Conservation (phyloP, 1,140 invertebrate species). For the Telenomus remus region DNA sequence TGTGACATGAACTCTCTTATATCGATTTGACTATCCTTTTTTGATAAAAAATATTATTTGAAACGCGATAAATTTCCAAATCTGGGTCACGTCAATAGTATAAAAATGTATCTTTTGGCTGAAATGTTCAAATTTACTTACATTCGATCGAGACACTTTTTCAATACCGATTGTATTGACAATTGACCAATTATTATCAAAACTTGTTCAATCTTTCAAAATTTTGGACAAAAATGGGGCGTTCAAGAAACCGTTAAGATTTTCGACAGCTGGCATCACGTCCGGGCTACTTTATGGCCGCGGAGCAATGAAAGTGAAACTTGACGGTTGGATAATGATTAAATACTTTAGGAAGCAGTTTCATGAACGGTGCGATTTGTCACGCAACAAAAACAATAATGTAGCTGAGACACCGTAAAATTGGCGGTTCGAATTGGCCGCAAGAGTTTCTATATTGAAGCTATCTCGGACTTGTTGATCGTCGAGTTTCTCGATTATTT, state of each 20-base stretch:
- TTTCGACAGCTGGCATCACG: constrained; percentile 36
- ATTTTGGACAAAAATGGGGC: neutral
- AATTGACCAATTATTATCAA: too few species aligned
- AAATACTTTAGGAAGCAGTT: constrained; percentile 39
- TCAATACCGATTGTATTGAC: too few species aligned
- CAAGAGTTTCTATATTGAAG: constrained; percentile 40
- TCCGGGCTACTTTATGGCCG: constrained; percentile 38
- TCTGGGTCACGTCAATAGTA: constrained; percentile 10
- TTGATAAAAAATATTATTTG: too few species aligned
- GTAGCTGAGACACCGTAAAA: constrained; percentile 8
- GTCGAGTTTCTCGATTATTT: neutral
- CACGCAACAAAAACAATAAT: constrained; percentile 47
- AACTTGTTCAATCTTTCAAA: too few species aligned
- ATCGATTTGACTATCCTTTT: too few species aligned
- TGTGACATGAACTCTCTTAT: too few species aligned
- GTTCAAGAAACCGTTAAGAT: constrained; percentile 17
- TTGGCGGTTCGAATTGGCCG: constrained; percentile 15
- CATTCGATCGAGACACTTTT: too few species aligned
- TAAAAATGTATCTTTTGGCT: neutral
- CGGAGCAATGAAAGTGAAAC: constrained; percentile 57
- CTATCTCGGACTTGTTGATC: constrained; percentile 7
- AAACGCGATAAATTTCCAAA: too few species aligned
- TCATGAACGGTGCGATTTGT: constrained; percentile 39
- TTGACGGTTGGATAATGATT: constrained; percentile 59
- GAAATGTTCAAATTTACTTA: neutral